Base-by-base conservation (phyloP, 2,888 invertebrate species). In the Chrysina gloriosa region DNA sequence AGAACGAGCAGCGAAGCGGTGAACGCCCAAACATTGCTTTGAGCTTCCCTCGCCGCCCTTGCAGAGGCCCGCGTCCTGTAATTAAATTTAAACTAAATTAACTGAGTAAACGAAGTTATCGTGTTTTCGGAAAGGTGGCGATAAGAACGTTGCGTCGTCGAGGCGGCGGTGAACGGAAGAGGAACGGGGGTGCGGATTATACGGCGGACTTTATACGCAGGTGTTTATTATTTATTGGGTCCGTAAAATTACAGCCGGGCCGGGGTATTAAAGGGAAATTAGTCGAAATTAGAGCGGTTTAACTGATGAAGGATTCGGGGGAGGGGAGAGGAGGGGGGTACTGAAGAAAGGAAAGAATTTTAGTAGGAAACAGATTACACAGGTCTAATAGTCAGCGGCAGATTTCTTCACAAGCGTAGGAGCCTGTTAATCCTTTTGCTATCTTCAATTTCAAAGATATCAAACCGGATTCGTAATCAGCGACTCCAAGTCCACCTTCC, bases 31-130 rank as follows among this genome's bases (percentile, higher is more conserved):
- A 47, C 47, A 47, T 47, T 23, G 23, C 19, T 47, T 21, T 4
- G 21, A 21, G 21, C n/a, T 47, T 21, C 47, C 50, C 29, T 45
- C 19, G 21, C 9, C 19, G 27, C 6, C 11, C 50, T 29, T 23
- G 21, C n/a, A 6, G 47, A 45, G 21, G 19, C 2, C 45, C 6
- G 27, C 50, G 50, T 14, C 29, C 50, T 50, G 27, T 50, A 50
- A 50, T 50, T 50, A 50, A 50, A 50, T 50, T 50, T 50, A 50
- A 50, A 50, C 27, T 50, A 50, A 50, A 50, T 50, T 50, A 50
- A 50, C 50, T 50, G 50, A n/a, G 50, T 50, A 50, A 50, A 50
- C 50, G 50, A 50, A 50, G 50, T 50, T 50, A 50, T 50, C 50
- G 50, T 50, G 50, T 14, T 45, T 45, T 45, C 45, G 16, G 45